Percentiles rank a stretch among this genome's conserved stretches.
Conservation (phyloP, 35 echinoderm and acorn worm species). For the Apostichopus japonicus region DNA sequence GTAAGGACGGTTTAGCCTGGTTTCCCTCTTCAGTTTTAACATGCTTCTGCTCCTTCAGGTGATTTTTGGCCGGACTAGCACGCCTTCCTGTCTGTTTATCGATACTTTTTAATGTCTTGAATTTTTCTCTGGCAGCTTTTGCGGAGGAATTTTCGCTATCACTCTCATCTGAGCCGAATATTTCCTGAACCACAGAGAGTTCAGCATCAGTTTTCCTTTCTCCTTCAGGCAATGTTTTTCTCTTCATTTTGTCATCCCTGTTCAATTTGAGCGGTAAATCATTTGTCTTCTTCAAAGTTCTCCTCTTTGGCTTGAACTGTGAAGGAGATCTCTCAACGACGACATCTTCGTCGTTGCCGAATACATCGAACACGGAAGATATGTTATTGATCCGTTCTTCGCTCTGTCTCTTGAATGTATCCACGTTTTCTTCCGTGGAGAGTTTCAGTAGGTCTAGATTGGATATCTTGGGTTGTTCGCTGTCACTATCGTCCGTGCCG, state of each 20-base stretch:
- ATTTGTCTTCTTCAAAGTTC: neutral
- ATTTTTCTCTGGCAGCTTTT: neutral
- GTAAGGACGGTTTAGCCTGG: neutral
- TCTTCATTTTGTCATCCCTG: neutral
- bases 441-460: too few species aligned
- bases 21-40: neutral
- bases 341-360: too few species aligned
- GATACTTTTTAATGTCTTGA: neutral
- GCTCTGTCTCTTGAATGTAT: too few species aligned
- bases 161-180: slow-evolving; percentile 6
- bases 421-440: too few species aligned
- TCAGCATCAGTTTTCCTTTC: too few species aligned
- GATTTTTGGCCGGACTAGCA: neutral
- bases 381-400: too few species aligned
- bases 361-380: too few species aligned
- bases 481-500: neutral
- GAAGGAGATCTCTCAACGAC: too few species aligned
- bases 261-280: neutral
- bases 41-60: neutral
- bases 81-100: neutral
- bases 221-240: neutral
- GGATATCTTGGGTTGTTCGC: neutral
- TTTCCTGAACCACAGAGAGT: neutral
- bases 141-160: neutral
- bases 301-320: neutral